Percentiles rank a stretch among this genome's conserved stretches.
Conservation (phyloP, 64 coral and sea anemone species). For the Stichodactyla helianthus region DNA sequence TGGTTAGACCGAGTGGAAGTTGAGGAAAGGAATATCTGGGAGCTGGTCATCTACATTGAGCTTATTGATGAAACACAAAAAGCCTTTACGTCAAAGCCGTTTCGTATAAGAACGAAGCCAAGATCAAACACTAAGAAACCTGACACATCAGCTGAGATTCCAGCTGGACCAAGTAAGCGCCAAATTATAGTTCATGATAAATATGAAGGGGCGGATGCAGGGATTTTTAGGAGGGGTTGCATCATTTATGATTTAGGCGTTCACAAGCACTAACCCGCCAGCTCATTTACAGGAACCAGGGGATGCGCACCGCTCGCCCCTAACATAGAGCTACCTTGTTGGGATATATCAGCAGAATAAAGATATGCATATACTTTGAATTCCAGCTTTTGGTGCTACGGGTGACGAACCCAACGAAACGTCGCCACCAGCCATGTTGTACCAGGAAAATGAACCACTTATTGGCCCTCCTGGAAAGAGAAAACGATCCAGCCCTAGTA, state of each 20-base stretch:
- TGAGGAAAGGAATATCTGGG: slow-evolving; percentile 68
- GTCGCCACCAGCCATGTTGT: not conserved
- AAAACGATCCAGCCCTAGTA: slow-evolving; percentile 7
- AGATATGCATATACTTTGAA: not conserved
- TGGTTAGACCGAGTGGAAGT: slow-evolving; percentile 73
- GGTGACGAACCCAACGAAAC: not conserved
- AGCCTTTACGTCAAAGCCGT: slow-evolving; percentile 50
- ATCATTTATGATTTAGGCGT: too few species aligned
- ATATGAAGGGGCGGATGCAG: too few species aligned
- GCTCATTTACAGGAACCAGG: too few species aligned
- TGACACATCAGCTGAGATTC: not conserved
- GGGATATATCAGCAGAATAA: too few species aligned
- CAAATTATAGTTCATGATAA: too few species aligned
- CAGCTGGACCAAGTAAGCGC: not conserved
- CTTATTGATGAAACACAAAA: slow-evolving; percentile 31
- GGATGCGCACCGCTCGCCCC: too few species aligned
- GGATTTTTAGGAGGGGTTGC: too few species aligned
- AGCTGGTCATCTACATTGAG: slow-evolving; percentile 45
- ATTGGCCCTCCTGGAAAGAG: not conserved
- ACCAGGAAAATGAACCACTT: not conserved
- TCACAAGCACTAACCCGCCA: too few species aligned
- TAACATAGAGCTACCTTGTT: too few species aligned
- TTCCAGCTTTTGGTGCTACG: not conserved
- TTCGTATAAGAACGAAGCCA: slow-evolving; percentile 85
- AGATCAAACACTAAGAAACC: slow-evolving; percentile 9